Evolutionary conservation across 2,113 vertebrate genomes (phyloP), one percentile per base, ranked within the genome.

Genomic region (Rafetus swinhoei): DNA sequence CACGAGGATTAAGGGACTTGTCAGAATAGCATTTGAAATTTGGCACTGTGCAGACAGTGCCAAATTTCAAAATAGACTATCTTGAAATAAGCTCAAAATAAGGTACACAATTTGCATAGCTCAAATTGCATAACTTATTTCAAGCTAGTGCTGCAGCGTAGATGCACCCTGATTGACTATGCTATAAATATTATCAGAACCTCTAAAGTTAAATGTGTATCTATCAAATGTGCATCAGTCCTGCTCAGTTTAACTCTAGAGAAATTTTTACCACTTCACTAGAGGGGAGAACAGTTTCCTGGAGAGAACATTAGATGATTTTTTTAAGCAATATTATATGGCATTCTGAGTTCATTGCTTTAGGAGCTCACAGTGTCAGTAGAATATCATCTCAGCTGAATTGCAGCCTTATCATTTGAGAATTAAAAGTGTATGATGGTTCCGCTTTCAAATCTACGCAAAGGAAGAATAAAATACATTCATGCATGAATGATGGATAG

Each of bases 341-440:
- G 32, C 60, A 12, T 87, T 55, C 90, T 86, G 53, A 87, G 54
- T 15, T 92, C 45, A 84, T 56, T 39, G 84, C 56, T 87, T 92
- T 56, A 72, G 82, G 85, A 21, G n/a, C 60, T 90, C 11, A 32
- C 2, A 85, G 59, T 86, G 65, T 92, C 83, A 85, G 93, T 77
- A 90, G 32, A 79, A 93, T 92, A 91, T 80, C 77, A 35, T 84
- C 21, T 77, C 59, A 82, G 65, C 95, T 59, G 32, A 65, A 50
- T 52, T 82, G 88, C 88, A 80, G 52, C 39, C 87, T 87, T n/a
- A 90, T 24, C 50, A 27, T 89, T 16, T 94, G 62, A 62, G 39
- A 87, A 72, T 87, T 88, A 88, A 81, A 74, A 83, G 76, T 39
- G 45, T n/a, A 59, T 39, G 25, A 81, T 55, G 4, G 9, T 62